Evolutionary conservation across 1,140 invertebrate genomes (phyloP), one percentile per base, ranked within the genome.

Genomic region (Drosophila tani): DNA sequence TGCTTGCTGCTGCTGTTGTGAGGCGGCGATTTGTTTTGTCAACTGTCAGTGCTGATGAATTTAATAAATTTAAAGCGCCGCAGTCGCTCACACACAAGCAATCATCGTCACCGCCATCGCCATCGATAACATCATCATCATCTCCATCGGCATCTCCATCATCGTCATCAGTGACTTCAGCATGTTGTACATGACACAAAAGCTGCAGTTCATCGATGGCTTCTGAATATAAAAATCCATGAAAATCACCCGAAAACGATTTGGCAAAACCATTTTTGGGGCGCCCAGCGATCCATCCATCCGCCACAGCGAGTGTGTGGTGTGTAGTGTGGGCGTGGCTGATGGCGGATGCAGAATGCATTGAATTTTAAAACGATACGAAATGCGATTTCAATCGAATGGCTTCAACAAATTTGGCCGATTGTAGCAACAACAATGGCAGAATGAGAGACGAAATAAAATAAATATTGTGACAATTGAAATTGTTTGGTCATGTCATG

Each of bases 201-300:
- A 87, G 84, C 84, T 87, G 84, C 84, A 88, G 68, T 84, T 85
- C 75, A 79, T 87, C 81, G 84, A 87, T 88, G 84, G 84, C 81
- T 69, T 75, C 81, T 81, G 84, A 83, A 87, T 87, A 87, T 59
- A 57, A 75, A 82, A 70, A 57, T 75, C 60, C 47, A 69, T 64
- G 65, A 49, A 65, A 79, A 69, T 80, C 47, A 66, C 43, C 82
- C 73, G 11, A 69, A 82, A 86, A 77, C 83, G 75, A 87, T 87
- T 87, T 65, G 78, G 67, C 67, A 56, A 84, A 73, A 49, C 67
- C 67, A 71, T 59, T 71, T 71, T 71, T 24, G 68, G 66, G 65
- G 64, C 19, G 63, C n/a, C 17, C 17, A 11, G 35, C n/a, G 64
- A 53, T 47, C 29, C 35, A 57, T 40, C 55, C 43, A 43, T 47